These are phyloP conservation scores for Paracanthobrama guichenoti DNA, from an alignment of 2,113 vertebrate genomes.

Conservation along the genomic window DNA sequence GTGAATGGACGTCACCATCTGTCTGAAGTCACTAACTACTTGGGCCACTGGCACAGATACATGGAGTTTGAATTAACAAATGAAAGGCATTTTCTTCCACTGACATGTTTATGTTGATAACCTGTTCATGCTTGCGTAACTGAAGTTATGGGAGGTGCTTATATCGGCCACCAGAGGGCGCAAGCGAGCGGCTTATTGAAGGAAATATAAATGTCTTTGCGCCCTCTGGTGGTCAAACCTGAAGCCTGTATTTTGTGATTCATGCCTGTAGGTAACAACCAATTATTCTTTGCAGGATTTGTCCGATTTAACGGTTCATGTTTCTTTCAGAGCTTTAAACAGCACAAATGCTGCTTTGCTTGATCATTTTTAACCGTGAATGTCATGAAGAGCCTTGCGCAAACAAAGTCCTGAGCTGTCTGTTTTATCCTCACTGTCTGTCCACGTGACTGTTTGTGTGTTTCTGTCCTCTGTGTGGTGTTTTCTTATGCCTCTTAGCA, in stretches of 20 bases:
- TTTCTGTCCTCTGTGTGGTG: slow-evolving; percentile 10
- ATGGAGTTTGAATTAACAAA: neutral
- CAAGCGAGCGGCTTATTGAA: neutral
- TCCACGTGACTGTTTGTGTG: neutral
- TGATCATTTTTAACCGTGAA: slow-evolving; percentile 13
- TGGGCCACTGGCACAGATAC: slow-evolving; percentile 6
- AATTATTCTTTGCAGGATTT: slow-evolving; percentile 40
- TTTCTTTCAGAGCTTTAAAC: neutral
- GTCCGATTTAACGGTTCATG: neutral
- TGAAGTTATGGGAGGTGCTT: slow-evolving; percentile 9
- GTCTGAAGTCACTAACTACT: slow-evolving; percentile 35
- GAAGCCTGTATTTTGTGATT: neutral
- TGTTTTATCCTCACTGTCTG: neutral
- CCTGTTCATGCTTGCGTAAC: neutral
- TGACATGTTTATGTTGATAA: neutral
- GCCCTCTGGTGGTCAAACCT: slow-evolving; percentile 52
- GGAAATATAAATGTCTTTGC: neutral
- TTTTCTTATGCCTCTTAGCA: neutral
- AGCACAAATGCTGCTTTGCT: slow-evolving; percentile 19
- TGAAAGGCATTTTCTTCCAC: neutral
- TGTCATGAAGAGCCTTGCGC: neutral
- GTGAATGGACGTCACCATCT: slow-evolving; percentile 41
- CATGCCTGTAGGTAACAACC: neutral
- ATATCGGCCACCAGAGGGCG: slow-evolving; percentile 41
- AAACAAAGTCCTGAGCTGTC: neutral